phyloP scores from a whole-genome alignment of 2,113 vertebrate genomes.

The Crotophaga sulcirostris region DNA sequence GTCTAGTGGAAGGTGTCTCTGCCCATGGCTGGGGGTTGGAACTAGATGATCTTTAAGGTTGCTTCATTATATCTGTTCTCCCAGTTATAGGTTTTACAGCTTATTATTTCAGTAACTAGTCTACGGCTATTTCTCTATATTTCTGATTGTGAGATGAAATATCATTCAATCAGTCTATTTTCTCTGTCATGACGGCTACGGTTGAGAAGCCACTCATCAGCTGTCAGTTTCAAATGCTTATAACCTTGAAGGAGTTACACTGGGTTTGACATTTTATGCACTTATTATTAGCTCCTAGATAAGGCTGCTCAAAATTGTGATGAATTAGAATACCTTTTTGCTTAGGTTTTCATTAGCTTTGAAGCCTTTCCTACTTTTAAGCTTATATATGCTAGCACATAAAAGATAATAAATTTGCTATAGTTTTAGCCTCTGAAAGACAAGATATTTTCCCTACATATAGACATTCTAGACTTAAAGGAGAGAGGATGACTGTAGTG shows the following conservation, averaged over 20 bases:
- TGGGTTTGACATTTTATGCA: neutral
- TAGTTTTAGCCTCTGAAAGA: neutral
- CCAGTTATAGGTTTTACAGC: neutral
- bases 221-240: neutral
- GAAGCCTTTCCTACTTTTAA: neutral
- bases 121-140: neutral
- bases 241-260: neutral
- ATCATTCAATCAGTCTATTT: neutral
- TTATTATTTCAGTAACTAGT: neutral
- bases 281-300: neutral
- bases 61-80: neutral
- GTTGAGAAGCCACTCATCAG: neutral
- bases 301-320: neutral
- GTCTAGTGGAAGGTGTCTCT: too few species aligned
- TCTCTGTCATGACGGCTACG: neutral
- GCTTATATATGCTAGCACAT: neutral
- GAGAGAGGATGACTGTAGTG: neutral
- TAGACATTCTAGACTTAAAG: neutral
- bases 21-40: too few species aligned
- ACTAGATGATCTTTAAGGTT: neutral
- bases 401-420: neutral
- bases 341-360: neutral
- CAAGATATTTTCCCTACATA: neutral
- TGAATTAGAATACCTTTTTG: neutral
- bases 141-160: neutral